Percentiles rank a stretch among this genome's conserved stretches.
These are phyloP conservation scores for Drosophila birchii DNA, from an alignment of 2,888 invertebrate species.

Conservation along the genomic window DNA sequence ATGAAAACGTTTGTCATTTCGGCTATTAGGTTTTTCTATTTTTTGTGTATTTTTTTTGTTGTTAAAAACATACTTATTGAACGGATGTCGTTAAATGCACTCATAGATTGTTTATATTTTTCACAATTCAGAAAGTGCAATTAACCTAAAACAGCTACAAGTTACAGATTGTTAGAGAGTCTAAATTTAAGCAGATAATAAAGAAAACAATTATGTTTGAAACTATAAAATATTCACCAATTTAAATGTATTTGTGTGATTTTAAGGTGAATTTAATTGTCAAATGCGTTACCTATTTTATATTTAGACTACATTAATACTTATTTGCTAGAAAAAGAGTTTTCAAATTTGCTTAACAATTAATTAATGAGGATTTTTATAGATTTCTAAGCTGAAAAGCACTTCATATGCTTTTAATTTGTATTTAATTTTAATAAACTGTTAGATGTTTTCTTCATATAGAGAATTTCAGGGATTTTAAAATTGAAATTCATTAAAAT, in stretches of 20 bases:
- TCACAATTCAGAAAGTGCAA: constrained; percentile 19
- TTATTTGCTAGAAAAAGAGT: neutral
- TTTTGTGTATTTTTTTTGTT: neutral
- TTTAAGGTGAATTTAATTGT: neutral
- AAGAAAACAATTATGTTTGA: neutral
- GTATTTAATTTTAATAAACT: neutral
- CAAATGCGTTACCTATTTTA: neutral
- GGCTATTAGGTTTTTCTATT: constrained; percentile 25
- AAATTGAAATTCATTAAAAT: neutral
- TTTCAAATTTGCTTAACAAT: neutral
- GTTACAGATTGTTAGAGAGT: constrained; percentile 3
- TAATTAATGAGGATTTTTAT: neutral
- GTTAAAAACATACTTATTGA: constrained; percentile 12
- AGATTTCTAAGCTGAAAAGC: neutral
- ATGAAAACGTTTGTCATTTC: constrained; percentile 52
- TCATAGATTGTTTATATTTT: constrained; percentile 3
- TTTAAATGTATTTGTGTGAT: neutral
- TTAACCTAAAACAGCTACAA: constrained; percentile 27
- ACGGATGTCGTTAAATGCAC: constrained; percentile 42
- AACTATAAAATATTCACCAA: neutral
- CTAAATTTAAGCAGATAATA: neutral
- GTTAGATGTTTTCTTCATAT: neutral
- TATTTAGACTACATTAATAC: neutral
- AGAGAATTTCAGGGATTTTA: neutral
- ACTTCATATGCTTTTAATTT: neutral